Percentiles rank a stretch among this genome's conserved stretches.
Conservation (phyloP, 2,113 vertebrate genomes). For the Alexandromys fortis region DNA sequence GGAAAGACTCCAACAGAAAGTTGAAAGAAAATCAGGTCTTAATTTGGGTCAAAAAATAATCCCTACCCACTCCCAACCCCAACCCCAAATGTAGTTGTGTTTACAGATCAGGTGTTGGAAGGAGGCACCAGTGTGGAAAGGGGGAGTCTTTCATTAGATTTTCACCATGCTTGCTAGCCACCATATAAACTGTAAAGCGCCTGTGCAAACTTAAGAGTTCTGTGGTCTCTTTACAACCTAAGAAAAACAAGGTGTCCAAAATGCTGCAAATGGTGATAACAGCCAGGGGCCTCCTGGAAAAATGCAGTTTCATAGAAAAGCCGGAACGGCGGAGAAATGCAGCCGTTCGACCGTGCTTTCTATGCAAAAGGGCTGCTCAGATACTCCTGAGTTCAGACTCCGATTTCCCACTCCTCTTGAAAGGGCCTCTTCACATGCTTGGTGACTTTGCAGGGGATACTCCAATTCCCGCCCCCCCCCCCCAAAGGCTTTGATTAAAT, state of each 20-base stretch:
- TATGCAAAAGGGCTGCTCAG: neutral
- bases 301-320: neutral
- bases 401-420: constrained; percentile 32
- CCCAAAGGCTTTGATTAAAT: constrained; percentile 71
- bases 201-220: neutral
- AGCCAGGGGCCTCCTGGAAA: neutral
- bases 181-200: neutral
- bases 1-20: constrained; percentile 34
- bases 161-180: neutral
- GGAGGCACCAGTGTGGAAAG: neutral
- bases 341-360: neutral
- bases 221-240: neutral
- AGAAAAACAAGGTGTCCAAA: constrained; percentile 47
- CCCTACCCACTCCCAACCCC: neutral
- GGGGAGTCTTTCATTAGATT: neutral
- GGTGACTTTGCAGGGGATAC: constrained; percentile 55
- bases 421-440: constrained; percentile 52
- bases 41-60: neutral
- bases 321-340: neutral
- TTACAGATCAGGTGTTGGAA: constrained; percentile 9
- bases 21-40: constrained; percentile 34
- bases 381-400: constrained; percentile 32
- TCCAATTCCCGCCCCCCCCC: constrained; percentile 60
- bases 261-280: neutral
- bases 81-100: neutral